Conservation (phyloP, 2,797 vertebrate species). For the Sciaenops ocellatus region DNA sequence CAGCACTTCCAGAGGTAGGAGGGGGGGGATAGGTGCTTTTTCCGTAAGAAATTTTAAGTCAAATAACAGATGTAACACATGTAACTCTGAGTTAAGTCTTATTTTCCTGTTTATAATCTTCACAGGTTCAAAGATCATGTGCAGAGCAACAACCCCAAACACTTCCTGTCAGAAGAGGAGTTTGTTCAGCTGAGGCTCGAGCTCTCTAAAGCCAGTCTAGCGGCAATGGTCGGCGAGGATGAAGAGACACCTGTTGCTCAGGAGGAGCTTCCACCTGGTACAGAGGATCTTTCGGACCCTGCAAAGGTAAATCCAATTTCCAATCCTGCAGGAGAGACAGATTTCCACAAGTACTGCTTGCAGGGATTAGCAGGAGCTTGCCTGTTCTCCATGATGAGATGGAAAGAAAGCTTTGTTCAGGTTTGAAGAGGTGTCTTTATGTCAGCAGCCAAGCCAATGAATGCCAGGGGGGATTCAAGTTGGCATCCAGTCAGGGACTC, state of each 20-base stretch:
- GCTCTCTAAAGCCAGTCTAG: conserved; percentile 88
- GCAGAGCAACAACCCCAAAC: conserved; percentile 94
- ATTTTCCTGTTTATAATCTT: neutral
- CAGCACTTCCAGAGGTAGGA: conserved; percentile 96
- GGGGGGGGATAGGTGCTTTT: neutral
- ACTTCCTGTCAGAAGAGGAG: conserved; percentile 94
- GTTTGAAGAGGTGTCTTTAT: conserved; percentile 88
- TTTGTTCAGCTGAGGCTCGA: conserved; percentile 94
- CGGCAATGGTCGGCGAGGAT: conserved; percentile 84
- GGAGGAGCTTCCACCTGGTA: conserved; percentile 92
- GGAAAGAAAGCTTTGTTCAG: conserved; percentile 72
- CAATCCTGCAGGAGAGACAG: conserved; percentile 13
- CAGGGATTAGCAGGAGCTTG: conserved; percentile 72
- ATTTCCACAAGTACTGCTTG: conserved; percentile 50
- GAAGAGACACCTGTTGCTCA: conserved; percentile 76
- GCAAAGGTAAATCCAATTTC: conserved; percentile 88
- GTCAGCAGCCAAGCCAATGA: conserved; percentile 86
- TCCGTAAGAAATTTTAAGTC: neutral
- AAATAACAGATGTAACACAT: neutral
- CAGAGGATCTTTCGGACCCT: conserved; percentile 95
- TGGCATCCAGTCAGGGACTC: conserved; percentile 85
- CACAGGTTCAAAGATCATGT: conserved; percentile 97
- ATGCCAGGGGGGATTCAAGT: conserved; percentile 83
- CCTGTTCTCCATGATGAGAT: conserved; percentile 77
- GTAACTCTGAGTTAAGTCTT: neutral